Conservation (phyloP, 2,113 vertebrate genomes). For the Megaceryle maxima region DNA sequence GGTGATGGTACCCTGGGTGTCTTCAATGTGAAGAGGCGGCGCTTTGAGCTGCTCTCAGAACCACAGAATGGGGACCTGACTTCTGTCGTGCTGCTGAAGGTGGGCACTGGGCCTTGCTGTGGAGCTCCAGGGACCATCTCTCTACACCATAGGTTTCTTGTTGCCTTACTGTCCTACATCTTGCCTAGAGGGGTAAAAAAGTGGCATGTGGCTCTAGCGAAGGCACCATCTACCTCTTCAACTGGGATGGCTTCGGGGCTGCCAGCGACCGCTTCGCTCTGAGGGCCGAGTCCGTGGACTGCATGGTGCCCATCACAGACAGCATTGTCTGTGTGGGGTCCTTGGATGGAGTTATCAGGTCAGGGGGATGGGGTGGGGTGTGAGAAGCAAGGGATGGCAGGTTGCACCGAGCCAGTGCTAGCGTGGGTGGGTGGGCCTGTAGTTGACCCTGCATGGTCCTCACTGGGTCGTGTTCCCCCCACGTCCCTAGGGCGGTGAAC, state of each 20-base stretch:
- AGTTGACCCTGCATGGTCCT: background rate
- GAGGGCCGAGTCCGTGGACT: constrained; percentile 89
- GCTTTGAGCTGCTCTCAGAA: constrained; percentile 92
- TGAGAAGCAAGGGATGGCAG: background rate
- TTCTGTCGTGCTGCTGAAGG: constrained; percentile 88
- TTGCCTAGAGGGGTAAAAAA: constrained; percentile 83
- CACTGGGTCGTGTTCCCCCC: background rate
- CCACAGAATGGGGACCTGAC: constrained; percentile 90
- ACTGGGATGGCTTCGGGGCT: constrained; percentile 95
- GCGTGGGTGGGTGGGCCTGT: background rate
- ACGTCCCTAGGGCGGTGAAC: constrained; percentile 82
- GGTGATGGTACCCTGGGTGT: constrained; percentile 94
- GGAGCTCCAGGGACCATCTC: background rate
- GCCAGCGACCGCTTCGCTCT: constrained; percentile 92
- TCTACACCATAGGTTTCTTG: rapidly evolving
- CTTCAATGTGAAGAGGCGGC: constrained; percentile 87
- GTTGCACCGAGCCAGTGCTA: too few relatives aligned
- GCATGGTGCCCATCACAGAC: constrained; percentile 86
- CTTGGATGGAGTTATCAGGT: constrained; percentile 92
- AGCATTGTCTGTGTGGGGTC: constrained; percentile 89
- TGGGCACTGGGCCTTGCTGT: background rate
- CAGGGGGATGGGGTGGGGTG: background rate
- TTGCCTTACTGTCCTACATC: background rate
- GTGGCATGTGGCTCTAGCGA: constrained; percentile 92
- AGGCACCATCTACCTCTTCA: constrained; percentile 94